Evolutionary conservation across 2,797 vertebrate species (phyloP).

Genomic region (Malacoctenus gilli): DNA sequence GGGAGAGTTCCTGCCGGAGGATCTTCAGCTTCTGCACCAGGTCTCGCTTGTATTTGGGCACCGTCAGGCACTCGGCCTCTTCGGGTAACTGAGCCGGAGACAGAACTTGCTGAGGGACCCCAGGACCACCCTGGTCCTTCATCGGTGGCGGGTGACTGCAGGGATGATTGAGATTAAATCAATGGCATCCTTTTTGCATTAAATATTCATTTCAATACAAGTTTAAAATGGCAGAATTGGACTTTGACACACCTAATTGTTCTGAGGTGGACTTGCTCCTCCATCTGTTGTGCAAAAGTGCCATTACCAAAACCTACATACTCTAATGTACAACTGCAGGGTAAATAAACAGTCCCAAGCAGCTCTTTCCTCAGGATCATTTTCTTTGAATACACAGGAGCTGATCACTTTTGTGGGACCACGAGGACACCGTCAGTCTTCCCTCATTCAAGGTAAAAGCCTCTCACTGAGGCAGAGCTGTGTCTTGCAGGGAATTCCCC

Average conservation of each 20-base stretch:
- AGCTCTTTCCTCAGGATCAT: constrained; percentile 10
- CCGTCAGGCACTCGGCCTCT: constrained; percentile 92
- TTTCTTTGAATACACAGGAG: not conserved
- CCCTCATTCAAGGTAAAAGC: constrained; percentile 6
- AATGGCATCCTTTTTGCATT: no score
- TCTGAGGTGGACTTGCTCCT: no score
- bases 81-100: constrained; percentile 89
- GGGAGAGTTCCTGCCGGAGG: constrained; percentile 94
- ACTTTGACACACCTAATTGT: no score
- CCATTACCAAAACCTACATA: no score
- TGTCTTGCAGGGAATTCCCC: constrained; percentile 49
- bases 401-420: constrained; percentile 7
- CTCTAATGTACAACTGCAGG: no score
- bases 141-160: constrained; percentile 86
- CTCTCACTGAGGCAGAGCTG: constrained; percentile 15
- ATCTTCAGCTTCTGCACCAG: constrained; percentile 98
- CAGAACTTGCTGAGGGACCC: constrained; percentile 83
- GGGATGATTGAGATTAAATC: not conserved
- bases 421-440: not conserved
- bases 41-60: constrained; percentile 95
- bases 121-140: constrained; percentile 83
- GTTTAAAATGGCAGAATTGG: no score
- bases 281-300: no score
- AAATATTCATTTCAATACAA: no score
- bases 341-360: no score